Base-by-base conservation (phyloP, 1,140 invertebrate genomes). In the Brachionus rotundiformis region DNA sequence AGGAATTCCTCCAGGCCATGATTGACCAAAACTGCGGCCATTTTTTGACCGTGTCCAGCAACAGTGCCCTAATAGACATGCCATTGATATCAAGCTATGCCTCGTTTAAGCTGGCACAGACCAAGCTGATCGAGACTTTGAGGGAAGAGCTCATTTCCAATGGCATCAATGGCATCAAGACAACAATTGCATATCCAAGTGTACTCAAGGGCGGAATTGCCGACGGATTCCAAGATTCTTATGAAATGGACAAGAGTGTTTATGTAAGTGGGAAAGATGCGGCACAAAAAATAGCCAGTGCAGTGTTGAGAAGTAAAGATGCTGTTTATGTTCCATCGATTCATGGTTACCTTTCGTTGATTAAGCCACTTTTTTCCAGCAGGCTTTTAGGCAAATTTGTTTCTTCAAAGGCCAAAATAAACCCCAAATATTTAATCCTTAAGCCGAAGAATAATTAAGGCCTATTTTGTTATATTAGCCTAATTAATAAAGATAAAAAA, bases 1-100 rank as follows among this genome's bases (percentile, higher is more conserved):
- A 79, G 41, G 47, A 54, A 41, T 63, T 79, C 11, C 19, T 79
- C 23, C 29, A 39, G 31, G 47, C 76, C 11, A 79, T 79, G 76
- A 63, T 79, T 10, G 11, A 39, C n/a, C 23, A 33, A 54, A 79
- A 79, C 41, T 33, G 29, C 7, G 76, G 76, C 19, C 76, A 79
- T 79, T 79, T 79, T 59, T 27, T 79, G 19, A 79, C 76, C 16
- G 29, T 79, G 11, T 79, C 76, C 8, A 79, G 76, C 13, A 59
- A 33, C 19, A 79, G 44, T 11, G 76, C 76, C 27, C 19, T 59
- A 4, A 33, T 39, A 1, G 76, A 79, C 7, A 27, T 79, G 23
- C 76, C 76, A 7, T 63, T 59, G 11, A 79, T 79, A 31, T 59
- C 29, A 13, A 59, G 29, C 23, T 79, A 79, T 31, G 44, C 76